phyloP scores from a whole-genome alignment of 2,888 invertebrate species.

The Tinea pellionella region DNA sequence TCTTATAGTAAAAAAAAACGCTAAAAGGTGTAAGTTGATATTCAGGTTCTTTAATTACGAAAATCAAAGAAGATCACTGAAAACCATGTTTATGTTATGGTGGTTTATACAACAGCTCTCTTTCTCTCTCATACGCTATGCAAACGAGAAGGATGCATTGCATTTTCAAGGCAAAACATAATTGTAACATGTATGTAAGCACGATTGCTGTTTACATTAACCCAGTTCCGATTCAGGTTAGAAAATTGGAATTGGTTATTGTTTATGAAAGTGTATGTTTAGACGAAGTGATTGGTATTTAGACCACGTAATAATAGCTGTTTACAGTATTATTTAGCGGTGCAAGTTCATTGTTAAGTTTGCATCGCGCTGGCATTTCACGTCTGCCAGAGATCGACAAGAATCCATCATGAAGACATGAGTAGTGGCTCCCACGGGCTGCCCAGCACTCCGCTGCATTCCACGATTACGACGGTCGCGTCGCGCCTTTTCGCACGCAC shows the following conservation, averaged over 20 bases:
- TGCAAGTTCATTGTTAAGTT: slow-evolving; percentile 61
- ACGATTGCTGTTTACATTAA: neutral
- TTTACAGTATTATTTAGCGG: neutral
- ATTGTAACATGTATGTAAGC: neutral
- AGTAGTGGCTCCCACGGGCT: slow-evolving; percentile 19
- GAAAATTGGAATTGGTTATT: neutral
- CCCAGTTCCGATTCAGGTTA: neutral
- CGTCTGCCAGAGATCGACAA: slow-evolving; percentile 44
- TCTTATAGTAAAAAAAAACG: too few relatives aligned
- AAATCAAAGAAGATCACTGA: too few relatives aligned
- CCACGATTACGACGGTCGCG: slow-evolving; percentile 15
- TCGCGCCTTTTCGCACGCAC: slow-evolving; percentile 7
- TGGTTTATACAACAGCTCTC: neutral
- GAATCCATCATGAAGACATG: slow-evolving; percentile 36
- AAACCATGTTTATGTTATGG: too few relatives aligned
- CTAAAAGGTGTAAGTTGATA: too few relatives aligned
- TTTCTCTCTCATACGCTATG: slow-evolving; percentile 1
- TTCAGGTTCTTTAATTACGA: too few relatives aligned
- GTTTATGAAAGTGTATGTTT: neutral
- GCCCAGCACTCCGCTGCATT: slow-evolving; percentile 20
- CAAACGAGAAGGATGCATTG: slow-evolving; percentile 13
- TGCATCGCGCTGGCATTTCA: slow-evolving; percentile 31
- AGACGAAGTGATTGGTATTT: neutral
- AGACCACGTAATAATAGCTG: neutral
- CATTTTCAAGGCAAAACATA: neutral